phyloP scores from a whole-genome alignment of 2,888 invertebrate genomes.

The Prosopocoilus inquinatus region DNA sequence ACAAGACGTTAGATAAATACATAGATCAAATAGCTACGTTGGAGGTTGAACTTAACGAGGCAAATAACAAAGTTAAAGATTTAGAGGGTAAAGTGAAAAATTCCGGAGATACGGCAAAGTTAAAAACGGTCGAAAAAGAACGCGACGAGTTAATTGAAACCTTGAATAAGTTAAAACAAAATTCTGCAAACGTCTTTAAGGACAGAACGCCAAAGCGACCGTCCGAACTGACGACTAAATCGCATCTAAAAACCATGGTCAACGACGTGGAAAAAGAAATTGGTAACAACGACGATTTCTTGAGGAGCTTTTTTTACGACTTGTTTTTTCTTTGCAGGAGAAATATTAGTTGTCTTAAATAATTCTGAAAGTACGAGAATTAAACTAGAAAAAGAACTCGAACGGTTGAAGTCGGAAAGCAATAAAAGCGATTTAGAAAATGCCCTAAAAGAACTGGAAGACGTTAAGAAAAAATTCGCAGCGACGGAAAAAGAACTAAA shows the following conservation, averaged over 20 bases:
- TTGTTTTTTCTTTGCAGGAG: conserved; percentile 47
- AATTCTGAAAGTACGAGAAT: conserved; percentile 56
- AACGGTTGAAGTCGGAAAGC: conserved; percentile 26
- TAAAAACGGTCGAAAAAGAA: conserved; percentile 59
- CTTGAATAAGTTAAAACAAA: conserved; percentile 65
- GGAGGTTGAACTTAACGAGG: conserved; percentile 63
- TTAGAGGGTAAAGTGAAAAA: conserved; percentile 46
- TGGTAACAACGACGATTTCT: conserved; percentile 49
- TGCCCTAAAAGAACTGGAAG: conserved; percentile 48
- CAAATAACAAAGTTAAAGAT: conserved; percentile 58
- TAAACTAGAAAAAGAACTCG: conserved; percentile 52
- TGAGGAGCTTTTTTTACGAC: not conserved
- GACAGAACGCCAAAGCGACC: conserved; percentile 71
- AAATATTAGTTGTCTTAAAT: conserved; percentile 61
- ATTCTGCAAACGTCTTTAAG: conserved; percentile 64
- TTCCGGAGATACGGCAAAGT: conserved; percentile 49
- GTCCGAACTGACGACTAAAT: conserved; percentile 69
- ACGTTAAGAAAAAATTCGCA: conserved; percentile 54
- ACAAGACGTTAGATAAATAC: conserved; percentile 58
- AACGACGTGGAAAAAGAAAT: conserved; percentile 87
- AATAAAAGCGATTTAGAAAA: conserved; percentile 43
- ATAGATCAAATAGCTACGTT: conserved; percentile 61
- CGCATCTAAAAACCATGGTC: conserved; percentile 78
- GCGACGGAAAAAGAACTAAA: conserved; percentile 55
- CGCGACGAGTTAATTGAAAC: conserved; percentile 64